Conservation (phyloP, 2,797 vertebrate genomes). For the Eutrigla gurnardus region DNA sequence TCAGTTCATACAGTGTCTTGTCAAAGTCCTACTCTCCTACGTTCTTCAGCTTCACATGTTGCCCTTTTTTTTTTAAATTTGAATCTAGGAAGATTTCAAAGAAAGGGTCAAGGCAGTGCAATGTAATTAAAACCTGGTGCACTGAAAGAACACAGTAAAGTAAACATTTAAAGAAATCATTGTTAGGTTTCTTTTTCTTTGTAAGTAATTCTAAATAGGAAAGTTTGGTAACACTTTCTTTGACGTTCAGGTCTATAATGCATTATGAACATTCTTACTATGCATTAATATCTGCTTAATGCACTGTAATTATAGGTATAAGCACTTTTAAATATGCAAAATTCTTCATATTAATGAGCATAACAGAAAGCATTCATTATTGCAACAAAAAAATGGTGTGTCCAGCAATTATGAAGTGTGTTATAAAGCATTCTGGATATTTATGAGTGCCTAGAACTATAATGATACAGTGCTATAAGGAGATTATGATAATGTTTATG, state of each 20-base stretch:
- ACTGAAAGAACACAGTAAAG: conserved; percentile 28
- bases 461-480: background rate
- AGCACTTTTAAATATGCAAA: background rate
- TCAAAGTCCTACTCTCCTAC: conserved; percentile 47
- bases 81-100: conserved; percentile 31
- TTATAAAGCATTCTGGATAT: background rate
- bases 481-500: background rate
- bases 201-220: background rate
- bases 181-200: background rate
- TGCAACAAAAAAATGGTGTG: background rate
- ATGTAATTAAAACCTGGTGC: conserved; percentile 34
- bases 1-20: conserved; percentile 50
- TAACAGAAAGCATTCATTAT: background rate
- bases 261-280: background rate
- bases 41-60: conserved; percentile 42
- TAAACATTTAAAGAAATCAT: background rate
- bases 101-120: conserved; percentile 33
- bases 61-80: conserved; percentile 42
- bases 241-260: background rate
- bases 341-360: background rate
- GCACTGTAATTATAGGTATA: background rate
- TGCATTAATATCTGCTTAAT: background rate
- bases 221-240: conserved; percentile 5
- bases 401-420: background rate
- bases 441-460: background rate